These are phyloP conservation scores for Trichonephila inaurata DNA, from an alignment of 1,140 invertebrate genomes.

Conservation along the genomic window DNA sequence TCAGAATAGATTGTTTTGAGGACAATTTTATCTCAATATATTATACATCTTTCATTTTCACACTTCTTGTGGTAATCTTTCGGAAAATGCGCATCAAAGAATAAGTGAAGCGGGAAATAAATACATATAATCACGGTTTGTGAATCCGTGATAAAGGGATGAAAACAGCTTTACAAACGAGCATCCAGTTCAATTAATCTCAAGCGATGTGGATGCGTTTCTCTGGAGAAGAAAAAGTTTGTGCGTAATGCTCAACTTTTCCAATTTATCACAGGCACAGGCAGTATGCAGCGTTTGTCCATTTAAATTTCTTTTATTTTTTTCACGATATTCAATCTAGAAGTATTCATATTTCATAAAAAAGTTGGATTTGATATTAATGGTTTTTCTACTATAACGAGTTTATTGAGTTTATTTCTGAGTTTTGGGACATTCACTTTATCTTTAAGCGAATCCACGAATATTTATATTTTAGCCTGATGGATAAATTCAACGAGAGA, in stretches of 20 bases:
- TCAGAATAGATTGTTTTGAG: neutral
- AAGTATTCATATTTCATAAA: conserved; percentile 8
- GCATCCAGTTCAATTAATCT: conserved; percentile 14
- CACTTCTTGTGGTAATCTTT: neutral
- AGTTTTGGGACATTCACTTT: neutral
- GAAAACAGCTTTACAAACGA: conserved; percentile 20
- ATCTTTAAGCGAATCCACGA: neutral
- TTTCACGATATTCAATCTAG: neutral
- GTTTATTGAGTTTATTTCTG: neutral
- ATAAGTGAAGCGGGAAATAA: neutral
- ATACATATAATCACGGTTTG: conserved; percentile 10
- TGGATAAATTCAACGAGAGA: conserved; percentile 9
- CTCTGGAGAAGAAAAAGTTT: neutral
- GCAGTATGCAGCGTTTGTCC: neutral
- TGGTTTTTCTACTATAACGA: neutral
- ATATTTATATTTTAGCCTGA: neutral
- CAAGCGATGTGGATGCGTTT: neutral
- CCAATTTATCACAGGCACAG: conserved; percentile 2
- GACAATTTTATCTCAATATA: neutral
- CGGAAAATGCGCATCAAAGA: conserved; percentile 3
- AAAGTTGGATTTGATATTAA: neutral
- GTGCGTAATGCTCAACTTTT: neutral
- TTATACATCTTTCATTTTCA: neutral
- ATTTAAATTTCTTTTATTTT: neutral
- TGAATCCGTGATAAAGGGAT: neutral